These are phyloP conservation scores for Chaetura pelagica DNA, from an alignment of 2,113 vertebrate genomes.

Conservation along the genomic window DNA sequence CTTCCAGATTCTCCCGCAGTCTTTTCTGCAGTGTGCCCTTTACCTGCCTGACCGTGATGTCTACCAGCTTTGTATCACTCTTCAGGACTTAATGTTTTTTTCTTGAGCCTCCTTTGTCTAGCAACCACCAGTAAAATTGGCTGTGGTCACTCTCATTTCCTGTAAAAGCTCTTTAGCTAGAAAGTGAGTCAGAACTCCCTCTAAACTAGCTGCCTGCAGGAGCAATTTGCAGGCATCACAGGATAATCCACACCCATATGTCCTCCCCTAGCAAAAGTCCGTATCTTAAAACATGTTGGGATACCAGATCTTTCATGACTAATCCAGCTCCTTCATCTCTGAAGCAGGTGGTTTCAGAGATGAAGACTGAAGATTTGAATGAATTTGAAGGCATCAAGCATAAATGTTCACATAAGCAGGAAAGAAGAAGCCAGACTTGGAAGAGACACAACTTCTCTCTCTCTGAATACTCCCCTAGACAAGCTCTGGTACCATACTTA, in stretches of 20 bases:
- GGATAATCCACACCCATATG: accelerated
- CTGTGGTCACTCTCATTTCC: accelerated
- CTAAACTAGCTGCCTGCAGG: accelerated
- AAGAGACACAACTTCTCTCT: background rate
- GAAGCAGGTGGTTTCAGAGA: background rate
- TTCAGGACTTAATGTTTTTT: accelerated
- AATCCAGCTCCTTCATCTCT: background rate
- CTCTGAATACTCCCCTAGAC: background rate
- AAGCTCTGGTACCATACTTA: accelerated
- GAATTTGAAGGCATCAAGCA: background rate
- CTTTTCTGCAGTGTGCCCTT: accelerated
- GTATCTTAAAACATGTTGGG: background rate
- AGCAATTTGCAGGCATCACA: background rate
- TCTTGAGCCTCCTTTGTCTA: background rate
- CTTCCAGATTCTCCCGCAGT: accelerated
- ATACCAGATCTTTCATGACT: background rate
- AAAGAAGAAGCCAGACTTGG: background rate
- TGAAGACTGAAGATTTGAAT: background rate
- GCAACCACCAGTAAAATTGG: no score
- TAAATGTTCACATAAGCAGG: background rate
- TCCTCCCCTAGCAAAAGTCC: background rate
- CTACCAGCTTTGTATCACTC: background rate
- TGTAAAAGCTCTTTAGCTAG: background rate
- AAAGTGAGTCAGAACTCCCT: background rate
- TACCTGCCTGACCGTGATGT: accelerated